Conservation (phyloP, 2,113 vertebrate species). For the Lophura nycthemera region DNA sequence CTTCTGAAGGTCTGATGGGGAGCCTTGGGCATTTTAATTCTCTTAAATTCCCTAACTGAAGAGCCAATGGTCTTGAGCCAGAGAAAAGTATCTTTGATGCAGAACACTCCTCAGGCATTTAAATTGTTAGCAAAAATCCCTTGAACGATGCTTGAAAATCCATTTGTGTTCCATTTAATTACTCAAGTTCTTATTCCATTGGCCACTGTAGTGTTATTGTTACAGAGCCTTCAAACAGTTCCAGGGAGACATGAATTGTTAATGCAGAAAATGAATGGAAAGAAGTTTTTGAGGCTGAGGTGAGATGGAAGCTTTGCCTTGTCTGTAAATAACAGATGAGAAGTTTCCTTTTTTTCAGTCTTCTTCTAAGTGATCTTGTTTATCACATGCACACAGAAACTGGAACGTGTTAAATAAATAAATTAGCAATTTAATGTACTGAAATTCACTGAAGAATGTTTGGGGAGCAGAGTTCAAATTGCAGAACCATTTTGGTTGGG, state of each 20-base stretch:
- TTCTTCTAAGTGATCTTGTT: not conserved
- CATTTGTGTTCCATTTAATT: conserved; percentile 42
- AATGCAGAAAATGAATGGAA: not conserved
- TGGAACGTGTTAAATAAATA: not conserved
- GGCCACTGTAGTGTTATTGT: not conserved
- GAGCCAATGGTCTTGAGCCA: not conserved
- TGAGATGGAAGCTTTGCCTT: not conserved
- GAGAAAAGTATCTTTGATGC: conserved; percentile 1
- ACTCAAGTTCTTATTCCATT: conserved; percentile 5
- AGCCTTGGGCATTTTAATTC: conserved; percentile 11
- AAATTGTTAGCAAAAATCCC: not conserved
- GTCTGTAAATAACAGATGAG: not conserved
- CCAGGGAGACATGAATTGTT: not conserved
- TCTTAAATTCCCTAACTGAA: not conserved
- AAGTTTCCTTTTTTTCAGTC: not conserved
- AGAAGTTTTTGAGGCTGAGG: not conserved
- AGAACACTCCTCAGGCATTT: not conserved
- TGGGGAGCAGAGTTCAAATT: not conserved
- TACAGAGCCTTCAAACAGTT: not conserved
- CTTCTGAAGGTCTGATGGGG: not conserved
- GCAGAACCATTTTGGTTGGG: not conserved
- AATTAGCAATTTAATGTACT: not conserved
- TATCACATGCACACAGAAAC: not conserved
- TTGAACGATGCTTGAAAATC: conserved; percentile 33
- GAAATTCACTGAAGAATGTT: not conserved